These are phyloP conservation scores for Orchesellides sinensis DNA, from an alignment of 2,888 invertebrate species.

Conservation along the genomic window DNA sequence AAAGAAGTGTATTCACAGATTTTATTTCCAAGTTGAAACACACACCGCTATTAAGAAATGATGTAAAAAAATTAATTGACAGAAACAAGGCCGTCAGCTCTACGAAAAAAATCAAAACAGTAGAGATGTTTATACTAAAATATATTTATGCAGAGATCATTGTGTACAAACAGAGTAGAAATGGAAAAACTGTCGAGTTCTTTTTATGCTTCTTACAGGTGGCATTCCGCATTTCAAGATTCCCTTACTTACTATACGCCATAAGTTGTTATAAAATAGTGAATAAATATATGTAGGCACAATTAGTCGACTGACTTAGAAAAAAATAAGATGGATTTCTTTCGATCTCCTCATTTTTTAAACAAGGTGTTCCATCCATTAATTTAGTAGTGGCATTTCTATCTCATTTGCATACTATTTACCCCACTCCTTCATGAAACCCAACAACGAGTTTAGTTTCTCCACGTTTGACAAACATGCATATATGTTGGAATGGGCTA, in stretches of 20 bases:
- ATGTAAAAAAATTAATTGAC: constrained; percentile 51
- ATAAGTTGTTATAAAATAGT: too few relatives aligned
- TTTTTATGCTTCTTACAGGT: constrained; percentile 8
- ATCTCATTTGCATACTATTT: constrained; percentile 43
- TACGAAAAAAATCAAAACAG: not conserved
- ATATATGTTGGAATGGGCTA: too few relatives aligned
- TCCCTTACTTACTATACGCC: too few relatives aligned
- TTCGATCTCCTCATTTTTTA: constrained; percentile 23
- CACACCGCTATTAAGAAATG: too few relatives aligned
- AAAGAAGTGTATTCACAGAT: too few relatives aligned
- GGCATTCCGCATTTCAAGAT: constrained; percentile 12
- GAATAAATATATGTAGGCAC: constrained; percentile 3
- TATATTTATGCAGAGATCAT: not conserved
- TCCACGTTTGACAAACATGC: too few relatives aligned
- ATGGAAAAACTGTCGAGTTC: constrained; percentile 18
- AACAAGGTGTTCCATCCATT: not conserved
- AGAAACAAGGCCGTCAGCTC: constrained; percentile 54
- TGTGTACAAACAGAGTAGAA: constrained; percentile 1
- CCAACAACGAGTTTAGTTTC: too few relatives aligned
- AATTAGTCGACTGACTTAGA: constrained; percentile 26
- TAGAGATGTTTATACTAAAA: too few relatives aligned
- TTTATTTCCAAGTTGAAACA: too few relatives aligned
- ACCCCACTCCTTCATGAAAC: too few relatives aligned
- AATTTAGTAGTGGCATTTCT: constrained; percentile 1
- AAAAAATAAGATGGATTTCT: constrained; percentile 41